phyloP scores from a whole-genome alignment of 2,888 invertebrate species.

The Podotricha telesiphe region DNA sequence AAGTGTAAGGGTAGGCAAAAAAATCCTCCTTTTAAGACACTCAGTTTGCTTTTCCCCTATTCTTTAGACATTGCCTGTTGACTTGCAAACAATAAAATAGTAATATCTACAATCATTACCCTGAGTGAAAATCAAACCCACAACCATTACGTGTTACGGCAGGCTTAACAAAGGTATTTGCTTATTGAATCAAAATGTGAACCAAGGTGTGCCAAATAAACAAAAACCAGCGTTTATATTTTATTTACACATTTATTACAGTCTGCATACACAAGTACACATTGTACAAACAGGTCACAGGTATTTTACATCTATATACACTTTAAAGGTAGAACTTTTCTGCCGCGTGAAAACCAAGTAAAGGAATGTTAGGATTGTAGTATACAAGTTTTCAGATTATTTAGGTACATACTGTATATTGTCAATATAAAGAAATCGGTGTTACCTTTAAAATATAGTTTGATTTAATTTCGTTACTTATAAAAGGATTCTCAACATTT shows the following conservation, averaged over 20 bases:
- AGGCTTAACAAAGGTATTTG: too few species aligned
- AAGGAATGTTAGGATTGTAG: slow-evolving; percentile 70
- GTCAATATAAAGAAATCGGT: neutral
- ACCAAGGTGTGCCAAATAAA: slow-evolving; percentile 11
- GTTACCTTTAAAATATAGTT: neutral
- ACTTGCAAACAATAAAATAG: too few species aligned
- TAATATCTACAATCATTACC: too few species aligned
- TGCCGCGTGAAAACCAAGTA: slow-evolving; percentile 47
- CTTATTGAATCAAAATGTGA: slow-evolving; percentile 3
- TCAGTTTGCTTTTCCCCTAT: too few species aligned
- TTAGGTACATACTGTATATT: neutral
- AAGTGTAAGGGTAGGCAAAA: too few species aligned
- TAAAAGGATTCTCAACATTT: neutral
- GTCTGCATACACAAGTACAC: slow-evolving; percentile 75
- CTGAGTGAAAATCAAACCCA: too few species aligned
- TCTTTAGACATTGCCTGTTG: too few species aligned
- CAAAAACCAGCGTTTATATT: slow-evolving; percentile 46
- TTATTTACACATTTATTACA: slow-evolving; percentile 81
- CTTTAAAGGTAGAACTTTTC: slow-evolving; percentile 43
- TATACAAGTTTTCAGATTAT: slow-evolving; percentile 8
- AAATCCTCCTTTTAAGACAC: too few species aligned
- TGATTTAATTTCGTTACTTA: neutral
- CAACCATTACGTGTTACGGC: too few species aligned
- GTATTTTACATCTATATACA: slow-evolving; percentile 69
- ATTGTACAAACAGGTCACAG: slow-evolving; percentile 71